phyloP scores from a whole-genome alignment of 2,113 vertebrate species.

The Nannospalax galili region DNA sequence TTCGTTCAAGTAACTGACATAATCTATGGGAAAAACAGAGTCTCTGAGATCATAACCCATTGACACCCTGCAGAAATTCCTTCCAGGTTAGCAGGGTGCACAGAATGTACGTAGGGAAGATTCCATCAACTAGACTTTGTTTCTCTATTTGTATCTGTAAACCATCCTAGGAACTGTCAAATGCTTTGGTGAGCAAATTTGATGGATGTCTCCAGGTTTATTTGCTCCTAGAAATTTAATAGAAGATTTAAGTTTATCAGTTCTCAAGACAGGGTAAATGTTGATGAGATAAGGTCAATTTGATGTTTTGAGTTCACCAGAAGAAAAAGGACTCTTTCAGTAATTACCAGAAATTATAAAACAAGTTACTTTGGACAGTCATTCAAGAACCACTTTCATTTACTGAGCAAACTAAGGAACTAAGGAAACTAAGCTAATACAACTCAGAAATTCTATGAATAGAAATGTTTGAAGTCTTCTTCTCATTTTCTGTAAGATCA shows the following conservation, averaged over 20 bases:
- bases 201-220: neutral
- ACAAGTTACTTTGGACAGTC: slow-evolving; percentile 34
- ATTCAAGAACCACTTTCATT: slow-evolving; percentile 25
- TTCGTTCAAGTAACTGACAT: neutral
- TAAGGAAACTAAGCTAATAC: neutral
- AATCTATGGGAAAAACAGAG: neutral
- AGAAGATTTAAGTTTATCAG: slow-evolving; percentile 6
- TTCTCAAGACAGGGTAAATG: neutral
- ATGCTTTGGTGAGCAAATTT: neutral
- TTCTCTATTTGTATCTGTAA: slow-evolving; percentile 27
- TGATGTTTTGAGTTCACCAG: neutral
- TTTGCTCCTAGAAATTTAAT: slow-evolving; percentile 12
- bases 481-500: neutral
- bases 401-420: no score
- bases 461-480: neutral
- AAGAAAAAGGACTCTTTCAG: neutral
- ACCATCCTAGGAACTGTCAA: neutral
- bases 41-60: neutral
- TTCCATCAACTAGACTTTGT: neutral
- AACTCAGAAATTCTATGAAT: neutral
- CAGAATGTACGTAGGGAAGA: neutral
- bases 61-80: neutral
- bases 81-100: neutral
- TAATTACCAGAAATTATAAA: slow-evolving; percentile 56
- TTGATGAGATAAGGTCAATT: slow-evolving; percentile 43